A percentile compares a stretch with the other conserved stretches of the same genome.
Evolutionary conservation across 2,888 invertebrate species (phyloP).

Genomic region (Chloroclystis v-ata): DNA sequence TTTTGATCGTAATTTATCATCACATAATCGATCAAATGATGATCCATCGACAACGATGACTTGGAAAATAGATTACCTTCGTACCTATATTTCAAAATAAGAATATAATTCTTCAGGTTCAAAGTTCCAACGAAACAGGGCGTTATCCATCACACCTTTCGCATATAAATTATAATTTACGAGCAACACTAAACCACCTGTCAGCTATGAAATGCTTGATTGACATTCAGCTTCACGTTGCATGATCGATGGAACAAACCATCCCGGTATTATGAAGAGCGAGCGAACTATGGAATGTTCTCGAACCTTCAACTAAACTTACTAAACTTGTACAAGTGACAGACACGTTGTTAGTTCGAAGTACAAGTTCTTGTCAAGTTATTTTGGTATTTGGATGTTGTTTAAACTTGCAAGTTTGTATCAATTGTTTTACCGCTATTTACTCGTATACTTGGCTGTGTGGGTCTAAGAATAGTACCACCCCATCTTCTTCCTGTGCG

Average conservation of each 20-base stretch:
- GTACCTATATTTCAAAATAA: too few species aligned
- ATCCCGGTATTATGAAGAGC: not conserved
- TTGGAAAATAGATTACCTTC: too few species aligned
- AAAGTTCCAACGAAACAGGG: too few species aligned
- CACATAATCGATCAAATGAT: too few species aligned
- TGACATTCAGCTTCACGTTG: slow-evolving; percentile 1
- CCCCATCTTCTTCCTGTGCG: too few species aligned
- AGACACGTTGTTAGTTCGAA: not conserved
- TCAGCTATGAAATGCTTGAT: not conserved
- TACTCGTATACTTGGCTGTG: too few species aligned
- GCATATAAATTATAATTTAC: not conserved
- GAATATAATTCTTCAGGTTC: too few species aligned
- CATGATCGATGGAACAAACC: slow-evolving; percentile 1
- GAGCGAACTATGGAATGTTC: not conserved
- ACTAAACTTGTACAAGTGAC: not conserved
- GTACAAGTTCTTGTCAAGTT: not conserved
- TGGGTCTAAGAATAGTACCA: too few species aligned
- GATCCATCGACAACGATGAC: too few species aligned
- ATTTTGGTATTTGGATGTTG: not conserved
- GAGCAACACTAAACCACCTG: not conserved
- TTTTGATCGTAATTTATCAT: too few species aligned
- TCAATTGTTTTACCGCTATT: not conserved
- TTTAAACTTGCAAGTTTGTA: not conserved
- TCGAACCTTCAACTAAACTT: slow-evolving; percentile 1
- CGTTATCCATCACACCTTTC: not conserved